Evolutionary conservation across 2,113 vertebrate species (phyloP).

Genomic region (Hippocampus comes): DNA sequence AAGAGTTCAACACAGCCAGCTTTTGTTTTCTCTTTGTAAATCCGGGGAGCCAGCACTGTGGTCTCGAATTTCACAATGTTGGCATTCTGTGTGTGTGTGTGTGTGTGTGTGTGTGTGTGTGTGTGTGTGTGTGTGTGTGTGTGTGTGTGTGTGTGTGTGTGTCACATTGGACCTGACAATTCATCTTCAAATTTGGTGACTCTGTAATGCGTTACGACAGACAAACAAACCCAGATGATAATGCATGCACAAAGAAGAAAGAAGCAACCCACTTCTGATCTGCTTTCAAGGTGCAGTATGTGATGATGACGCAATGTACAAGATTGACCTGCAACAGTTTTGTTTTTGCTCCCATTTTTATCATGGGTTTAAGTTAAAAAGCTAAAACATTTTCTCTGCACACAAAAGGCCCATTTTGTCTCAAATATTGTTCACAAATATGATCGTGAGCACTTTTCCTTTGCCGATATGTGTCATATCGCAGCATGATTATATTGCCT

Average conservation of each 20-base stretch:
- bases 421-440: no score
- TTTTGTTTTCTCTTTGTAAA: slow-evolving; percentile 13
- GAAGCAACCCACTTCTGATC: neutral
- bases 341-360: neutral
- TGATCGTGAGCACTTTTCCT: no score
- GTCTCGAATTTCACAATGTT: slow-evolving; percentile 59
- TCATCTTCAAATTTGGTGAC: slow-evolving; percentile 5
- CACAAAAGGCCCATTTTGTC: no score
- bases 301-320: neutral
- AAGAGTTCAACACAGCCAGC: slow-evolving; percentile 6
- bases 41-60: slow-evolving; percentile 25
- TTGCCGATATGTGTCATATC: no score
- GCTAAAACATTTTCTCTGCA: neutral
- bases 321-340: neutral
- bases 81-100: slow-evolving; percentile 26
- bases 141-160: neutral
- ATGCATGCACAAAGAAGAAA: neutral
- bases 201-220: neutral
- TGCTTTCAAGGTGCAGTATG: neutral
- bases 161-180: slow-evolving; percentile 9
- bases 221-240: neutral
- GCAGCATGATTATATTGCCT: no score
- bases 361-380: neutral
- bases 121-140: neutral
- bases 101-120: neutral